Evolutionary conservation across 2,113 vertebrate species (phyloP).

Genomic region (Geococcyx californianus): DNA sequence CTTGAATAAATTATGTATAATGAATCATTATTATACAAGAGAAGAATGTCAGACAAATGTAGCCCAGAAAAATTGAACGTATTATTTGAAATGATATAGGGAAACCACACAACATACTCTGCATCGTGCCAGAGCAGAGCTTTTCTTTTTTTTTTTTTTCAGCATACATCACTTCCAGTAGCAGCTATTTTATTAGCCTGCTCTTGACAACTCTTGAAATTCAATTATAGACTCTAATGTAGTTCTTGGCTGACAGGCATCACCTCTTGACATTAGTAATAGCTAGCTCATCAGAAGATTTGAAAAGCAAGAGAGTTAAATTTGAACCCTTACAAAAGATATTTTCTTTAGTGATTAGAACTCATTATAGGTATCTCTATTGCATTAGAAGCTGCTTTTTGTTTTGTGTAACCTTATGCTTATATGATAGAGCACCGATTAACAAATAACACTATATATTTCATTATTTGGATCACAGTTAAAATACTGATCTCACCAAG

Average conservation of each 20-base stretch:
- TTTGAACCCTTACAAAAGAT: slow-evolving; percentile 5
- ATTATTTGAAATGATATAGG: slow-evolving; percentile 2
- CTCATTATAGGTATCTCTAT: background rate
- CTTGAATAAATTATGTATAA: slow-evolving; percentile 51
- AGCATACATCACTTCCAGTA: background rate
- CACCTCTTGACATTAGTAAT: background rate
- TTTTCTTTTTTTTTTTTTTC: background rate
- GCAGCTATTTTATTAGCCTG: slow-evolving; percentile 36
- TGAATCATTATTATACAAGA: slow-evolving; percentile 48
- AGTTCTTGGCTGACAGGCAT: slow-evolving; percentile 43
- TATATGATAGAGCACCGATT: background rate
- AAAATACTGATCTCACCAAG: background rate
- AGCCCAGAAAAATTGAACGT: slow-evolving; percentile 34
- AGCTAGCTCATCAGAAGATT: background rate
- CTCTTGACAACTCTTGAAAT: slow-evolving; percentile 45
- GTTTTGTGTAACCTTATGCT: slow-evolving; percentile 1
- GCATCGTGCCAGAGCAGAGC: background rate
- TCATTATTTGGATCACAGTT: background rate
- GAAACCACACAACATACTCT: background rate
- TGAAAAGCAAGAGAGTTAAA: background rate
- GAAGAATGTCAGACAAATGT: slow-evolving; percentile 9
- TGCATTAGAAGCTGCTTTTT: background rate
- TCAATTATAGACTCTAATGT: slow-evolving; percentile 35
- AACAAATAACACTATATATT: background rate
- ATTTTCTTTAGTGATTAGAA: background rate